These are phyloP conservation scores for Martes flavigula DNA, from an alignment of 2,797 vertebrate genomes.

Conservation along the genomic window DNA sequence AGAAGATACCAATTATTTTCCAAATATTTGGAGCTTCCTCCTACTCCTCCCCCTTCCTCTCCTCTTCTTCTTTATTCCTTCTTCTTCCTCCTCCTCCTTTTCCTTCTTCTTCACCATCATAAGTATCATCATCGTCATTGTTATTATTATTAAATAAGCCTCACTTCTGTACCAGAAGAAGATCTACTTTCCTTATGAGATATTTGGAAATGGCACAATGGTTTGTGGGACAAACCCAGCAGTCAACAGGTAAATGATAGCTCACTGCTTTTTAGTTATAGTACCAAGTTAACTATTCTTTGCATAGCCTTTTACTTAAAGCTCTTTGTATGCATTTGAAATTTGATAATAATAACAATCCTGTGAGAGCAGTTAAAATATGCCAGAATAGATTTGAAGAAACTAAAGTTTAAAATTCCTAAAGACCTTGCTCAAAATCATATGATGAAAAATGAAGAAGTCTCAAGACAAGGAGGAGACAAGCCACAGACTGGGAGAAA, in stretches of 20 bases:
- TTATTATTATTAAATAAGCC: background rate
- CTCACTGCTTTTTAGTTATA: background rate
- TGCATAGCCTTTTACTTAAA: background rate
- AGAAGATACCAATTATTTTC: conserved; percentile 22
- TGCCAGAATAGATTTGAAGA: background rate
- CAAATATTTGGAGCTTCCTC: background rate
- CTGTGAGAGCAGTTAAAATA: background rate
- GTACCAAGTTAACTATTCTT: background rate
- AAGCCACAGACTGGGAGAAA: background rate
- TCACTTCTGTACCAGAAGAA: background rate
- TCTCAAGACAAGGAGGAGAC: background rate
- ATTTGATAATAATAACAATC: background rate
- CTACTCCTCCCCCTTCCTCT: background rate
- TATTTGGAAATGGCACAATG: background rate
- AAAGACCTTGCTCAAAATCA: background rate
- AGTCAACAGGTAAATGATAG: background rate
- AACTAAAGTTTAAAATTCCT: background rate
- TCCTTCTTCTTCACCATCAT: background rate
- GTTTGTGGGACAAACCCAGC: background rate
- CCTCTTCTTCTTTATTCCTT: background rate
- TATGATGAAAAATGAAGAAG: background rate
- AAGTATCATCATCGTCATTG: background rate
- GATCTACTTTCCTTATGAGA: background rate
- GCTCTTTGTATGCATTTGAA: background rate
- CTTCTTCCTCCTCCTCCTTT: background rate